These are phyloP conservation scores for Chironomus tentans DNA, from an alignment of 2,888 invertebrate species.

Conservation along the genomic window DNA sequence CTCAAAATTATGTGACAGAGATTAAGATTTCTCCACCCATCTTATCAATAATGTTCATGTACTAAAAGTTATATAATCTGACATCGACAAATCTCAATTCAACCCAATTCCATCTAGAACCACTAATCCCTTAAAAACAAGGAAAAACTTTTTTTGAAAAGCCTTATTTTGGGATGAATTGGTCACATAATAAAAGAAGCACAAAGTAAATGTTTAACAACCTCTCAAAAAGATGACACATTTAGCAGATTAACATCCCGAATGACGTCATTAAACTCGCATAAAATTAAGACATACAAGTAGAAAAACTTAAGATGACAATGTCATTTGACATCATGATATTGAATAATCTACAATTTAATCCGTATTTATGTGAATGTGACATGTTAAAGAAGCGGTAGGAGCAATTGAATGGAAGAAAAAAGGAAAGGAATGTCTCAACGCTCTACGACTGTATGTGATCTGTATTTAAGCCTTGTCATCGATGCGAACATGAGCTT, in stretches of 20 bases:
- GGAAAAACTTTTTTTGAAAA: no score
- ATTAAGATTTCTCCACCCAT: no score
- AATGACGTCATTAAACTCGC: background rate
- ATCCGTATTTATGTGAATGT: background rate
- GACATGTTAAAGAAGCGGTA: background rate
- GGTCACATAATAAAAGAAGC: no score
- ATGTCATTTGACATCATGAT: background rate
- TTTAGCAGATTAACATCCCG: background rate
- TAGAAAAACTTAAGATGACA: background rate
- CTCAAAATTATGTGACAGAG: no score
- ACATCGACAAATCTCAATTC: no score
- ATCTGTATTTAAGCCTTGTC: slow-evolving; percentile 4
- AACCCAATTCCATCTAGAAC: no score
- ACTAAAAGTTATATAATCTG: no score
- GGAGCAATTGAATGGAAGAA: background rate
- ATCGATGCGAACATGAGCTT: slow-evolving; percentile 15
- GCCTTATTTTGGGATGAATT: no score
- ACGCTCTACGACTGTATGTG: background rate
- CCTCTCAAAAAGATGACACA: no score
- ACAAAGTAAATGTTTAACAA: no score
- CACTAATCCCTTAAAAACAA: no score
- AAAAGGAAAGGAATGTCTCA: background rate
- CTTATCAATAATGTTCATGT: no score
- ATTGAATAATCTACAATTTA: background rate
- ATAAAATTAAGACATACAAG: background rate